A percentile compares a stretch with the other conserved stretches of the same genome.
phyloP scores from a whole-genome alignment of 1,140 invertebrate species.

The Agrilus planipennis region DNA sequence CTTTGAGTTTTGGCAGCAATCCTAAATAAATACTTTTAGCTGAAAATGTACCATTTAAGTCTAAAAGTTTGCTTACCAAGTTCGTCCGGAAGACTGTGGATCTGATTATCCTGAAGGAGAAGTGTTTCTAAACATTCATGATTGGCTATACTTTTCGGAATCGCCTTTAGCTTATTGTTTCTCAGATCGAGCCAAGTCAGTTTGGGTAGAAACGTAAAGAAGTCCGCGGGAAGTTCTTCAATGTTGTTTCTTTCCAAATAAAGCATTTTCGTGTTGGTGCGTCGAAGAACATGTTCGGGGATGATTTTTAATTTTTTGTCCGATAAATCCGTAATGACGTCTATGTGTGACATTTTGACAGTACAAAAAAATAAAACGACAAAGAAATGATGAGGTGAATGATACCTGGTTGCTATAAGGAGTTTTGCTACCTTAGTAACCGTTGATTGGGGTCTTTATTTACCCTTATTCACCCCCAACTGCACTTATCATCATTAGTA shows the following conservation, averaged over 20 bases:
- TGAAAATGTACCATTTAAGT: background rate
- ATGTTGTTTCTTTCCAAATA: conserved; percentile 32
- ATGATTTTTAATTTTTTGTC: conserved; percentile 21
- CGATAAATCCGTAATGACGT: conserved; percentile 23
- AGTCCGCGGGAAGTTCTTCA: conserved; percentile 23
- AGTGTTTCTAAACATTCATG: conserved; percentile 31
- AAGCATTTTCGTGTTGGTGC: conserved; percentile 29
- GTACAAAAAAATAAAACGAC: background rate
- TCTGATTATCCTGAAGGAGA: conserved; percentile 28
- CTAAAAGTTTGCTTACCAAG: conserved; percentile 18
- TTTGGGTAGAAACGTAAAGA: conserved; percentile 28
- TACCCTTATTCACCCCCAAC: too few relatives aligned
- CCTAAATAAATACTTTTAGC: conserved; percentile 12
- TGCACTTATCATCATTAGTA: too few relatives aligned
- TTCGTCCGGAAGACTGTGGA: conserved; percentile 25
- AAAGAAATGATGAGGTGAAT: background rate
- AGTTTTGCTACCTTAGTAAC: too few relatives aligned
- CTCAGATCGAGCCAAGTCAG: conserved; percentile 34
- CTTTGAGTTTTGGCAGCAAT: conserved; percentile 24
- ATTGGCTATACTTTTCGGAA: conserved; percentile 29
- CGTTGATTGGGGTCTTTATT: too few relatives aligned
- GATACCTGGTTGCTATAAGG: background rate
- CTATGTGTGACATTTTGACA: conserved; percentile 20
- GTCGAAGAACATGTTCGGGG: conserved; percentile 19
- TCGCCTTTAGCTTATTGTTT: conserved; percentile 25